Percentiles rank a stretch among this genome's conserved stretches.
phyloP scores from a whole-genome alignment of 2,888 invertebrate genomes.

The Heteromyza rotundicornis region DNA sequence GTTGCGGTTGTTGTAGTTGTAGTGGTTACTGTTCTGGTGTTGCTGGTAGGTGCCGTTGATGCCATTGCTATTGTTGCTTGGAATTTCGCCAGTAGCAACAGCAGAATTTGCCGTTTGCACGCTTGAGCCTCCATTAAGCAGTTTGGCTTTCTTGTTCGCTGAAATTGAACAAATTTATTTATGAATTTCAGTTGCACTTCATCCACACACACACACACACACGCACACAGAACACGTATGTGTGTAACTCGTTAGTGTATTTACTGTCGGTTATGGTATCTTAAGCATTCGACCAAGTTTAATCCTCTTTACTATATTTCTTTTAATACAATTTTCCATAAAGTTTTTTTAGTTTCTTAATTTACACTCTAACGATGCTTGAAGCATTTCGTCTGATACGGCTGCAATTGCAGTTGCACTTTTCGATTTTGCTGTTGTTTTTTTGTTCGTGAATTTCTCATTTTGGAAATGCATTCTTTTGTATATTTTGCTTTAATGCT shows the following conservation, averaged over 20 bases:
- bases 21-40: slow-evolving; percentile 29
- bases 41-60: slow-evolving; percentile 24
- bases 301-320: no score
- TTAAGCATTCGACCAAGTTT: not conserved
- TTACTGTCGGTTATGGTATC: not conserved
- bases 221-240: not conserved
- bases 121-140: slow-evolving; percentile 58
- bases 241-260: not conserved
- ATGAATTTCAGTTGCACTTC: not conserved
- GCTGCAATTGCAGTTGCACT: no score
- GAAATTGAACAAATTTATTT: slow-evolving; percentile 62
- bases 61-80: slow-evolving; percentile 26
- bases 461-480: no score
- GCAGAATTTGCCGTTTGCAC: slow-evolving; percentile 31
- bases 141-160: slow-evolving; percentile 65
- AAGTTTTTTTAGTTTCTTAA: no score
- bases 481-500: no score
- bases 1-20: slow-evolving; percentile 26
- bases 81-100: slow-evolving; percentile 9
- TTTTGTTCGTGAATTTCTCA: no score
- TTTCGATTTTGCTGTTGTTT: no score
- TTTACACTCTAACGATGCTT: no score
- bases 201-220: no score
- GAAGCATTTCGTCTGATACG: no score
- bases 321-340: no score